Conservation (phyloP, 2,888 invertebrate species). For the Thera obeliscata region DNA sequence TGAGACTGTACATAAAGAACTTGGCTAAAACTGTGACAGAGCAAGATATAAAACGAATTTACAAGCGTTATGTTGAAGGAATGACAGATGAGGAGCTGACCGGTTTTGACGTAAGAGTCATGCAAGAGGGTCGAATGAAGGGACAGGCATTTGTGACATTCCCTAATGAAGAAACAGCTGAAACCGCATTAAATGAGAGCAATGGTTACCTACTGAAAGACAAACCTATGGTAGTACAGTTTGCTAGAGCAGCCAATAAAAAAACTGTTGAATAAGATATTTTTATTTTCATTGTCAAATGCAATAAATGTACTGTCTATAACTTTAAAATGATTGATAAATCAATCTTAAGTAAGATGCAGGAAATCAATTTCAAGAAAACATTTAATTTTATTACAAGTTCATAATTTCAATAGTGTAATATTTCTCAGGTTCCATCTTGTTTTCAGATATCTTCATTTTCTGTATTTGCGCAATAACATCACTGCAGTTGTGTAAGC, state of each 20-base stretch:
- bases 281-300: conserved; percentile 15
- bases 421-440: conserved; percentile 54
- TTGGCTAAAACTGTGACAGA: conserved; percentile 91
- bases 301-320: neutral
- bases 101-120: conserved; percentile 89
- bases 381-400: conserved; percentile 55
- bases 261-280: conserved; percentile 58
- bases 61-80: conserved; percentile 85
- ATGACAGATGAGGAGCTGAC: conserved; percentile 70
- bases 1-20: conserved; percentile 96
- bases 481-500: conserved; percentile 55
- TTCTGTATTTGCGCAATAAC: conserved; percentile 63
- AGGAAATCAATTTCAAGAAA: no score
- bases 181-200: conserved; percentile 91
- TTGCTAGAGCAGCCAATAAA: conserved; percentile 85
- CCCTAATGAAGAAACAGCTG: conserved; percentile 87
- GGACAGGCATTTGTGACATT: conserved; percentile 97
- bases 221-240: conserved; percentile 96
- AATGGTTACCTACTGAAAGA: conserved; percentile 94
- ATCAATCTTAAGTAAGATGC: no score
- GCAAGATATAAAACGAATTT: conserved; percentile 90
- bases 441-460: conserved; percentile 54
- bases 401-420: conserved; percentile 74
- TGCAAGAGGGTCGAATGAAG: conserved; percentile 98
- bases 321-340: no score